Conservation (phyloP, 2,113 vertebrate genomes). For the Nothocercus julius region DNA sequence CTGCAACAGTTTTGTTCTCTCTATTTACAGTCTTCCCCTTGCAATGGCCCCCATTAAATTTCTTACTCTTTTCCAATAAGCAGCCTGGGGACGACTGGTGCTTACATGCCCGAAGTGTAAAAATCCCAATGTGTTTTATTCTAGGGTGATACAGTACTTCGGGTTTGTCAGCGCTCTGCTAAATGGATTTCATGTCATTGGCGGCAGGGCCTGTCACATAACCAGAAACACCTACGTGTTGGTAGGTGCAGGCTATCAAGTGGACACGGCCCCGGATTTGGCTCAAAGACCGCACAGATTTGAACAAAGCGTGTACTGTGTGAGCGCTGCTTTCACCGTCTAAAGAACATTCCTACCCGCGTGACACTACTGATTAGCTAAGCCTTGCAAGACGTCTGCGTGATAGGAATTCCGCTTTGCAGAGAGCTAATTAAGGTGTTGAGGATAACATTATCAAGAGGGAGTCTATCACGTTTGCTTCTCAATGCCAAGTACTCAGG, state of each 20-base stretch:
- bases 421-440: not conserved
- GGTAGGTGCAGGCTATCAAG: not conserved
- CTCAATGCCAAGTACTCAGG: not conserved
- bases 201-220: not conserved
- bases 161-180: not conserved
- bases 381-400: not conserved
- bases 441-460: not conserved
- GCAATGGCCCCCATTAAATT: not conserved
- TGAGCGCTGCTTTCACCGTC: fast-evolving
- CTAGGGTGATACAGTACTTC: not conserved
- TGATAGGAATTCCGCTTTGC: not conserved
- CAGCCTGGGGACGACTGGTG: not conserved
- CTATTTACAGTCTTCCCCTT: not conserved
- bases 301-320: fast-evolving
- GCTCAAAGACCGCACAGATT: not conserved
- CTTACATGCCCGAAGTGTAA: fast-evolving
- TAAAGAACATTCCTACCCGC: not conserved
- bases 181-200: not conserved
- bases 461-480: not conserved
- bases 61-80: not conserved
- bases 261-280: fast-evolving
- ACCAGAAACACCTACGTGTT: not conserved
- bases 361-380: fast-evolving
- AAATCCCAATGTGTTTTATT: not conserved
- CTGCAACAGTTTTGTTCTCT: not conserved